Conservation (phyloP, 2,113 vertebrate genomes). For the Triplophysa tibetana region DNA sequence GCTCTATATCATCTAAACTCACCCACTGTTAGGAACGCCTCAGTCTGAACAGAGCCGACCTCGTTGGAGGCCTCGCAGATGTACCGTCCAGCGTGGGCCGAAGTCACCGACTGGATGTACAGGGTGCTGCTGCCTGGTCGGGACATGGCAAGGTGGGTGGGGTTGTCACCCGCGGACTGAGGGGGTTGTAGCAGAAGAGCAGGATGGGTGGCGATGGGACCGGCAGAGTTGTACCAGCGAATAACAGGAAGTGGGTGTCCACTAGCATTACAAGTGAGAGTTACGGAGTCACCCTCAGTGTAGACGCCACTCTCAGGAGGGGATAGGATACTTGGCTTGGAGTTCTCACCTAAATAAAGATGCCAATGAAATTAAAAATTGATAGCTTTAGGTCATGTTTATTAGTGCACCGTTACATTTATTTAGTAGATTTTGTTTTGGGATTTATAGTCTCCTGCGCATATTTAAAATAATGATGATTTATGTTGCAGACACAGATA, state of each 20-base stretch:
- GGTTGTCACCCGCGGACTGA: too few species aligned
- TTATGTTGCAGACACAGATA: too few species aligned
- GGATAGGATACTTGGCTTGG: conserved; percentile 67
- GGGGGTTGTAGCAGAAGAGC: too few species aligned
- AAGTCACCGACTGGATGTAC: conserved; percentile 59
- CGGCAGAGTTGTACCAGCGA: conserved; percentile 71
- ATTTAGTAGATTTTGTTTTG: too few species aligned
- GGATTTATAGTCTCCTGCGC: too few species aligned
- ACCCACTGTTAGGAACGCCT: conserved; percentile 69
- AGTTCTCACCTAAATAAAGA: conserved; percentile 19
- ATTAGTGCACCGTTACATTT: too few species aligned
- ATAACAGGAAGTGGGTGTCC: conserved; percentile 68
- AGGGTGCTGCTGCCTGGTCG: conserved; percentile 50
- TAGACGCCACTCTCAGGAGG: conserved; percentile 61
- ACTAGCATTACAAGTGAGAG: conserved; percentile 73
- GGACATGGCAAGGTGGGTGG: too few species aligned
- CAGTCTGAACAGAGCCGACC: conserved; percentile 61
- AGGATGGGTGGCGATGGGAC: conserved; percentile 35
- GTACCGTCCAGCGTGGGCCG: conserved; percentile 62
- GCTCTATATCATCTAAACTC: conserved; percentile 64
- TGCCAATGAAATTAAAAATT: conserved; percentile 15
- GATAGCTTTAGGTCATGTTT: too few species aligned
- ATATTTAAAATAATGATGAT: too few species aligned
- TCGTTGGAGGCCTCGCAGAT: conserved; percentile 68
- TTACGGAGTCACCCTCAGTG: conserved; percentile 60